Percentiles rank a stretch among this genome's conserved stretches.
phyloP scores from a whole-genome alignment of 2,113 vertebrate genomes.

The Cygnus atratus region DNA sequence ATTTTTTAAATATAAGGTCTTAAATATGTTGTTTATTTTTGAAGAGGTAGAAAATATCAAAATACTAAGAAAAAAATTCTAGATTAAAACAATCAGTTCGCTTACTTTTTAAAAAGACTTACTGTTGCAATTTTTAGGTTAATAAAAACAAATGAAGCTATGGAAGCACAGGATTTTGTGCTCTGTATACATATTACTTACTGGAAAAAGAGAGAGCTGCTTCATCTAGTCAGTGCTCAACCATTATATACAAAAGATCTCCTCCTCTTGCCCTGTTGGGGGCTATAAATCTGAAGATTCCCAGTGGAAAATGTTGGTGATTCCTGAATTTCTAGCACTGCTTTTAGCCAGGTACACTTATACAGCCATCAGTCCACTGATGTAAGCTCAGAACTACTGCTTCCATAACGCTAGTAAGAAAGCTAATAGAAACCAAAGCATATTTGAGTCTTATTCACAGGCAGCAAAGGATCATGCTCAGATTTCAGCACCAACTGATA shows the following conservation, averaged over 20 bases:
- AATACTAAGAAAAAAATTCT: slow-evolving; percentile 65
- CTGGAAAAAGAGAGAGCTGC: slow-evolving; percentile 25
- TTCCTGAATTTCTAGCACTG: slow-evolving; percentile 40
- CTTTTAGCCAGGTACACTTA: not conserved
- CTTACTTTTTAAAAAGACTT: slow-evolving; percentile 60
- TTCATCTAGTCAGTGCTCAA: slow-evolving; percentile 36
- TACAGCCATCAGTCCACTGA: slow-evolving; percentile 51
- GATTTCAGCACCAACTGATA: slow-evolving; percentile 49
- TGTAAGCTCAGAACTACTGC: not conserved
- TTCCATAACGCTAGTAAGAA: slow-evolving; percentile 3
- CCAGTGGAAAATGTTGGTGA: slow-evolving; percentile 24
- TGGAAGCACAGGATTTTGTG: slow-evolving; percentile 55
- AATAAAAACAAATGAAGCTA: slow-evolving; percentile 49
- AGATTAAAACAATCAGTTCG: slow-evolving; percentile 63
- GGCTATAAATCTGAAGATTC: slow-evolving; percentile 17
- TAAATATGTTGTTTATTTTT: slow-evolving; percentile 66
- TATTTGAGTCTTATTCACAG: not conserved
- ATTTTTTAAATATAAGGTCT: slow-evolving; percentile 68
- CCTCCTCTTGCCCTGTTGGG: not conserved
- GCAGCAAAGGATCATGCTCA: not conserved
- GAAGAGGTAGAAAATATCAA: slow-evolving; percentile 82
- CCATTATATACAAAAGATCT: slow-evolving; percentile 25
- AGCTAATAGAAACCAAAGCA: slow-evolving; percentile 13
- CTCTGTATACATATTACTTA: slow-evolving; percentile 4
- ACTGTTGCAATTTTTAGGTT: slow-evolving; percentile 36